A percentile compares a stretch with the other conserved stretches of the same genome.
Evolutionary conservation across 2,888 invertebrate genomes (phyloP).

Genomic region (Hymenopus coronatus): DNA sequence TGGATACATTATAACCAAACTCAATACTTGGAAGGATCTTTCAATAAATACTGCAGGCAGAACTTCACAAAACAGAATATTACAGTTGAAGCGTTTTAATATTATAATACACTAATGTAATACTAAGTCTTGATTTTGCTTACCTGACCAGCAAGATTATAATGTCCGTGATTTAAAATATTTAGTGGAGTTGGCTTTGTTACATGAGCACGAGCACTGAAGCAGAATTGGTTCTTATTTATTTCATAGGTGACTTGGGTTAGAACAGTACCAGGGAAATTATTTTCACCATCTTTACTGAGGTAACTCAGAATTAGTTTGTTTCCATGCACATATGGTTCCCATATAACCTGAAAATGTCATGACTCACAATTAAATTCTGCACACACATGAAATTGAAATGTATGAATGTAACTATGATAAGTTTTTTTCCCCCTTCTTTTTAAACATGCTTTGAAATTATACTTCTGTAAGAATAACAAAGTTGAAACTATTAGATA

Average conservation of each 20-base stretch:
- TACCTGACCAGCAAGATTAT: conserved; percentile 83
- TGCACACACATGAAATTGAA: no score
- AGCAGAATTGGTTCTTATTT: conserved; percentile 68
- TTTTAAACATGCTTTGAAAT: no score
- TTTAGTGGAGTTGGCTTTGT: conserved; percentile 81
- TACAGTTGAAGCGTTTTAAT: no score
- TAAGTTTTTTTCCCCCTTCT: no score
- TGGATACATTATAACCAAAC: no score
- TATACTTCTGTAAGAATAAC: no score
- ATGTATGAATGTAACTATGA: no score
- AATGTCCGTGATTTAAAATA: conserved; percentile 84
- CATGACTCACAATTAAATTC: background rate
- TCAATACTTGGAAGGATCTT: no score
- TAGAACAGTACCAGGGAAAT: conserved; percentile 81
- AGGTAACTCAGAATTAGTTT: conserved; percentile 62
- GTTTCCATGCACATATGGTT: conserved; percentile 58
- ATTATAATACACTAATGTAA: no score
- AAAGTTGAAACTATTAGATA: no score
- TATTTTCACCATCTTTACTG: conserved; percentile 79
- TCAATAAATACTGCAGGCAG: no score
- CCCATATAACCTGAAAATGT: conserved; percentile 56
- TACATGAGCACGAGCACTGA: conserved; percentile 72
- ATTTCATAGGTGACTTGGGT: conserved; percentile 67
- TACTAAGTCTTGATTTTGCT: background rate
- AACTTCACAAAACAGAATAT: no score